Percentiles rank a stretch among this genome's conserved stretches.
Evolutionary conservation across 2,797 vertebrate genomes (phyloP).

Genomic region (Mycteria americana): DNA sequence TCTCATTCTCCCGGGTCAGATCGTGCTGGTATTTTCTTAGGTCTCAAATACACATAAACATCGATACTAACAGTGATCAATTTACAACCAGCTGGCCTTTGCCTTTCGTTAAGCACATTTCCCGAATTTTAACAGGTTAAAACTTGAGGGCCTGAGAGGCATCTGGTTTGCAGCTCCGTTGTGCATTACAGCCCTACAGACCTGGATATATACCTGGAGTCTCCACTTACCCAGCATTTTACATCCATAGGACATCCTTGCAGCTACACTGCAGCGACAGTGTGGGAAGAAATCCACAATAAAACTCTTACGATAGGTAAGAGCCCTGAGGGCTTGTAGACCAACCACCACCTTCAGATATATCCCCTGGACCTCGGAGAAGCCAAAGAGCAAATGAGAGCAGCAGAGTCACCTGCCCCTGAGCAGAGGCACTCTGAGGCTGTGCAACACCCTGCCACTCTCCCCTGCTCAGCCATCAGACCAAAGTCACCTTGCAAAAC

Average conservation of each 20-base stretch:
- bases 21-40: neutral
- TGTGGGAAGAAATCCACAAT: neutral
- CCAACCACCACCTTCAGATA: neutral
- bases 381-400: fast-evolving
- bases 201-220: neutral
- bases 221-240: neutral
- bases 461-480: neutral
- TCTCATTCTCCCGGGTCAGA: neutral
- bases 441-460: neutral
- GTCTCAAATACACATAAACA: neutral
- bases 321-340: neutral
- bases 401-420: neutral
- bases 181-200: neutral
- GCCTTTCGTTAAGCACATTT: neutral
- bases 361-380: neutral
- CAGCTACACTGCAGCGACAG: neutral
- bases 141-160: neutral
- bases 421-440: neutral
- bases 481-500: neutral
- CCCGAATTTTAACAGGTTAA: neutral
- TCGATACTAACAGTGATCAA: neutral
- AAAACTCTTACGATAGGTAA: neutral
- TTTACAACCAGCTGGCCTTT: neutral
- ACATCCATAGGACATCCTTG: neutral
- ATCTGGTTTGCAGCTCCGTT: neutral